Base-by-base conservation (phyloP, 1,140 invertebrate genomes). In the Caenorhabditis tropicalis region DNA sequence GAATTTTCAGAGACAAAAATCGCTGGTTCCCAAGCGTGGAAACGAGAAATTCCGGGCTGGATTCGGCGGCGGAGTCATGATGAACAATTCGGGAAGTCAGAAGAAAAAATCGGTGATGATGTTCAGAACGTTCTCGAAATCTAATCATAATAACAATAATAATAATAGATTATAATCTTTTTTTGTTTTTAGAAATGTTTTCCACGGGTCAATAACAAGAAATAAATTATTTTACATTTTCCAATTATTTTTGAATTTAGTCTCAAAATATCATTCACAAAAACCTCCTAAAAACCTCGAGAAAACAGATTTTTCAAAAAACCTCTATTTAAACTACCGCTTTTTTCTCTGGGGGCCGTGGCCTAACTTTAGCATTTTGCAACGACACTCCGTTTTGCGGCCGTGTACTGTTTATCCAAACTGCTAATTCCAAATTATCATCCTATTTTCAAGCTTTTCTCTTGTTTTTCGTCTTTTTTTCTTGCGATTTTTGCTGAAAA, bases 11-110 rank as follows among this genome's bases (percentile, higher is more conserved):
- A 29, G 56, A 4, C 81, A n/a, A 82, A 82, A 82, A 49, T 65
- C 81, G 19, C 15, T 58, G 31, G 36, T 65, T 9, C 27, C 53
- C 12, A 58, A 51, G 12, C 81, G 81, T 10, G 33, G 56, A 43
- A 60, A 56, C 33, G 81, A 82, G 21, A 56, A 58, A 10, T 82
- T 82, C 81, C 81, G 81, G 12, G 81, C 81, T 12, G 81, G 81
- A 9, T 82, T 82, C 21, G 81, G 81, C 2, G 81, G 81, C 43
- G 81, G 81, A 65, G 56, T 82, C 19, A 82, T 82, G 53, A 82
- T 82, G 81, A 65, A 65, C 19, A 39, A 33, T 16, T 65, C 81
- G 19, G 31, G 33, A 36, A 56, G 36, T 33, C 53, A 82, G 46
- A 82, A 82, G 56, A 82, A 58, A 48, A 51, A 51, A 56, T 48